phyloP scores from a whole-genome alignment of 2,113 vertebrate genomes.

The Oreocharis arfaki region DNA sequence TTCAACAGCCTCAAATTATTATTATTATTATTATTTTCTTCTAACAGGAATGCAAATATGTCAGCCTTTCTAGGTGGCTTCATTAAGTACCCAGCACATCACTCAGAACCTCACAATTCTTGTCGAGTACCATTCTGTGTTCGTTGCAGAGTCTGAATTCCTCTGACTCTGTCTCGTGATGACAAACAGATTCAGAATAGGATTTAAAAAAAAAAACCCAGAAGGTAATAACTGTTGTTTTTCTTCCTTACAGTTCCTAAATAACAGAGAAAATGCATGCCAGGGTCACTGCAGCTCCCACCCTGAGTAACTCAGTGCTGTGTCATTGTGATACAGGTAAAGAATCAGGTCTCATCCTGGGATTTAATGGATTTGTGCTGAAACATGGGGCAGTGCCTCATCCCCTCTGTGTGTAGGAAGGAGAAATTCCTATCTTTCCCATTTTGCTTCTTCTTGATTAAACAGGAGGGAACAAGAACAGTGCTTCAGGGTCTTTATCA shows the following conservation, averaged over 20 bases:
- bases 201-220: background rate
- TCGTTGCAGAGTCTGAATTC: background rate
- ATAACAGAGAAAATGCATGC: background rate
- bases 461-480: background rate
- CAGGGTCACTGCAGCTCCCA: background rate
- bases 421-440: background rate
- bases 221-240: background rate
- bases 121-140: background rate
- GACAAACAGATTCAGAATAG: background rate
- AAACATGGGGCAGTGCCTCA: background rate
- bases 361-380: background rate
- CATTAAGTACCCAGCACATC: slow-evolving; percentile 44
- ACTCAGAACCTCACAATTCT: slow-evolving; percentile 13
- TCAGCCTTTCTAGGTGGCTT: slow-evolving; percentile 27
- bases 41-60: slow-evolving; percentile 4
- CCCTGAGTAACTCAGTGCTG: background rate
- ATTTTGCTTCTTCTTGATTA: background rate
- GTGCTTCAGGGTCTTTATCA: background rate
- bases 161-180: background rate
- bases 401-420: background rate
- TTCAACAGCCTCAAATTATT: slow-evolving; percentile 47
- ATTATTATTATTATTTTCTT: slow-evolving; percentile 50
- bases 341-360: background rate
- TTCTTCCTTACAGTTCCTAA: background rate
- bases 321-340: background rate